A percentile compares a stretch with the other conserved stretches of the same genome.
Evolutionary conservation across 2,113 vertebrate genomes (phyloP).

Genomic region (Alligator sinensis): DNA sequence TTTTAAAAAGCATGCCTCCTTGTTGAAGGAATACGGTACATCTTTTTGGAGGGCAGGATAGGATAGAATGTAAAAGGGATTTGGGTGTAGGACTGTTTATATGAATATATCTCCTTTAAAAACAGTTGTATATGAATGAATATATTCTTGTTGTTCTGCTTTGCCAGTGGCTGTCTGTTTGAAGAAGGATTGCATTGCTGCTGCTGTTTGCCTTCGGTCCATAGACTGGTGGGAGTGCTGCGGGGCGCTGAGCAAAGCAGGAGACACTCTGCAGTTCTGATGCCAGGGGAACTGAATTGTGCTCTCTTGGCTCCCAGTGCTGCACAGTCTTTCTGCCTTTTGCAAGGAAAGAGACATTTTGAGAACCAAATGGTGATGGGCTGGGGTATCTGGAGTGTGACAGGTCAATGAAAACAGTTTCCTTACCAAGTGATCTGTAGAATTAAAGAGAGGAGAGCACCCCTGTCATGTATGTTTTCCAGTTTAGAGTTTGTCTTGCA

Average conservation of each 20-base stretch:
- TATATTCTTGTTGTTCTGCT: not conserved
- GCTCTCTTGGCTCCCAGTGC: not conserved
- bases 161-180: not conserved
- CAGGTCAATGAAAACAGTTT: not conserved
- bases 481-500: not conserved
- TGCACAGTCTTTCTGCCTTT: not conserved
- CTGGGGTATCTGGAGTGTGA: not conserved
- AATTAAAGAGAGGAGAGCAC: not conserved
- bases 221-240: accelerated
- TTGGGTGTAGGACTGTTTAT: not conserved
- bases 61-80: not conserved
- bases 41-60: not conserved
- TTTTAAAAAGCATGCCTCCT: no score
- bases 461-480: not conserved
- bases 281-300: slow-evolving; percentile 62
- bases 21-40: no score
- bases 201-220: slow-evolving; percentile 4
- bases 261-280: not conserved
- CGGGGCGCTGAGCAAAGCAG: not conserved
- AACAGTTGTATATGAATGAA: not conserved
- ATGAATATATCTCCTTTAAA: no score
- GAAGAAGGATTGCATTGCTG: not conserved
- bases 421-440: not conserved
- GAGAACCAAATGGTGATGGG: not conserved
- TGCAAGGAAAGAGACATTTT: not conserved